These are phyloP conservation scores for Laothoe populi DNA, from an alignment of 2,888 invertebrate species.

Conservation along the genomic window DNA sequence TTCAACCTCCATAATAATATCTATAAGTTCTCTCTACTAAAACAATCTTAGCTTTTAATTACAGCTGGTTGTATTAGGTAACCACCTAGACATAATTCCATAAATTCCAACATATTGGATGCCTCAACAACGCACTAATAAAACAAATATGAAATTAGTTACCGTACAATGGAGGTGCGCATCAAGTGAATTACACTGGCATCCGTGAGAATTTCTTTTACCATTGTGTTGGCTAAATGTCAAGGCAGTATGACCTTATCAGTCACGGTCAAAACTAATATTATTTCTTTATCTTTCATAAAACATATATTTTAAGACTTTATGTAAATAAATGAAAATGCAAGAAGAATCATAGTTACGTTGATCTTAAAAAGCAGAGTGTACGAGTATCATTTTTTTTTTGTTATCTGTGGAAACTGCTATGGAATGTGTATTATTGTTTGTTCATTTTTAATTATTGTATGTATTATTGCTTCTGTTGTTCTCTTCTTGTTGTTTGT, in stretches of 20 bases:
- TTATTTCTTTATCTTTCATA: background rate
- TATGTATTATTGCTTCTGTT: too few species aligned
- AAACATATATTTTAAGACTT: background rate
- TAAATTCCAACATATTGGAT: background rate
- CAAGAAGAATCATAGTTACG: too few species aligned
- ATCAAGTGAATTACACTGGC: constrained; percentile 9
- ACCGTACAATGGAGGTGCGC: constrained; percentile 9
- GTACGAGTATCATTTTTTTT: too few species aligned
- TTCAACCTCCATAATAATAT: too few species aligned
- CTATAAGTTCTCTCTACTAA: too few species aligned
- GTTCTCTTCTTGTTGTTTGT: too few species aligned
- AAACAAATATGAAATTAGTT: constrained; percentile 23
- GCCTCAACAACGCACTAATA: constrained; percentile 1
- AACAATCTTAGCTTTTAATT: background rate
- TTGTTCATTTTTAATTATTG: too few species aligned
- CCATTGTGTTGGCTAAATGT: constrained; percentile 18
- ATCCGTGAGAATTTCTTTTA: constrained; percentile 16
- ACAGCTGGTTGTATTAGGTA: background rate
- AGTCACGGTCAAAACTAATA: background rate
- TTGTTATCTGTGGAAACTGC: too few species aligned
- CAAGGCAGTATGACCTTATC: constrained; percentile 18
- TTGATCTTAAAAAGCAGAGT: too few species aligned
- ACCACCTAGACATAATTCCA: background rate
- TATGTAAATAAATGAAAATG: too few species aligned
- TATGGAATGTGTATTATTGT: too few species aligned